A percentile compares a stretch with the other conserved stretches of the same genome.
These are phyloP conservation scores for Cryptocephalus moraei DNA, from an alignment of 2,888 invertebrate species.

Conservation along the genomic window DNA sequence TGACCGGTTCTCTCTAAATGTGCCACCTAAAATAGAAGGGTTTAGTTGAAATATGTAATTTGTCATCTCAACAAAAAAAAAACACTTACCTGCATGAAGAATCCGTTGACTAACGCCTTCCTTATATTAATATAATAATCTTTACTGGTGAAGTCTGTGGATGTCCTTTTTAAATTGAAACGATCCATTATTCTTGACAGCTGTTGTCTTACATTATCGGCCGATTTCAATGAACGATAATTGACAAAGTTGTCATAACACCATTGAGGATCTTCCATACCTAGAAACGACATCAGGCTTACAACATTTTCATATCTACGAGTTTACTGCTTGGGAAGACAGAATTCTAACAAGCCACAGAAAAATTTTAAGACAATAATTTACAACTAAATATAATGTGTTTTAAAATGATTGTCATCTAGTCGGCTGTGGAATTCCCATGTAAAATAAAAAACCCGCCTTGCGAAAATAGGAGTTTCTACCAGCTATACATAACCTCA, in stretches of 20 bases:
- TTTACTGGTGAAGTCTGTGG: constrained; percentile 96
- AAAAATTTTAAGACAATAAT: no score
- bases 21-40: constrained; percentile 57
- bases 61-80: neutral
- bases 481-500: no score
- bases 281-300: constrained; percentile 39
- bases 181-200: constrained; percentile 98
- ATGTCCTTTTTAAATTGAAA: constrained; percentile 84
- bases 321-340: no score
- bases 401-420: no score
- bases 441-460: no score
- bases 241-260: constrained; percentile 99
- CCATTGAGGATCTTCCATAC: constrained; percentile 98
- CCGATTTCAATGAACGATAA: constrained; percentile 95
- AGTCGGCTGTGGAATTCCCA: no score
- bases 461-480: no score
- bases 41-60: neutral
- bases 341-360: no score
- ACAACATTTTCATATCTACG: no score
- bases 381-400: neutral
- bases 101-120: constrained; percentile 95
- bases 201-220: constrained; percentile 96
- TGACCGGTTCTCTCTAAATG: constrained; percentile 96
- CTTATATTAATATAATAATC: constrained; percentile 99
- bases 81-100: constrained; percentile 91